These are phyloP conservation scores for Aphis gossypii DNA, from an alignment of 1,140 invertebrate genomes.

Conservation along the genomic window DNA sequence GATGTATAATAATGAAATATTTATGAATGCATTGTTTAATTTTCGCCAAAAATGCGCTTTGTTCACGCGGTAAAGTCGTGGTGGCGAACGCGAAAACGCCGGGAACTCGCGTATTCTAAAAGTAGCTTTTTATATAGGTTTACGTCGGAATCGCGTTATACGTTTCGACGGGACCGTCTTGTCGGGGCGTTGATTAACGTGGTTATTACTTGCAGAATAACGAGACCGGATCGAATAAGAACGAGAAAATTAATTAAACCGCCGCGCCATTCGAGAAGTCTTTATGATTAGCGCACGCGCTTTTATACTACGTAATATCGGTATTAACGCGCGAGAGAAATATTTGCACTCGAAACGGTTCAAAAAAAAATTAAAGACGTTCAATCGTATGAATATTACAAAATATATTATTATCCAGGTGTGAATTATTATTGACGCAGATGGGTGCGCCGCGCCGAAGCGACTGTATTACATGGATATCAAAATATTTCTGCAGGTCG, in stretches of 20 bases:
- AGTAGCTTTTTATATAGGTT: neutral
- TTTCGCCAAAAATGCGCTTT: neutral
- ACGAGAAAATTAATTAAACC: neutral
- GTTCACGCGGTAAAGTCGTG: neutral
- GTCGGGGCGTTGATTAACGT: neutral
- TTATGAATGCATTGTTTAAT: neutral
- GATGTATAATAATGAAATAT: neutral
- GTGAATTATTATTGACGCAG: too few species aligned
- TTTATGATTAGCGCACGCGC: too few species aligned
- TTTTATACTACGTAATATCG: too few species aligned
- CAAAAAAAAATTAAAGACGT: too few species aligned
- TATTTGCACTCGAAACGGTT: too few species aligned
- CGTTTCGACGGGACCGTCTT: neutral
- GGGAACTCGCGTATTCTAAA: neutral
- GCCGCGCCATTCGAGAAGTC: neutral
- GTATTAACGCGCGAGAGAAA: too few species aligned
- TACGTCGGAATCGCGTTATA: neutral
- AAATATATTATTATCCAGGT: too few species aligned
- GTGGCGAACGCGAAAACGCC: neutral
- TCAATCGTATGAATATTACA: too few species aligned
- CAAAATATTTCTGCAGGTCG: too few species aligned
- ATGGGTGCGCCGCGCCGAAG: too few species aligned
- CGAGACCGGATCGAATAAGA: neutral
- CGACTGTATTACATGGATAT: too few species aligned
- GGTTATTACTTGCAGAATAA: constrained; percentile 3